A percentile compares a stretch with the other conserved stretches of the same genome.
Evolutionary conservation across 2,113 vertebrate genomes (phyloP).

Genomic region (Cheirogaleus medius): DNA sequence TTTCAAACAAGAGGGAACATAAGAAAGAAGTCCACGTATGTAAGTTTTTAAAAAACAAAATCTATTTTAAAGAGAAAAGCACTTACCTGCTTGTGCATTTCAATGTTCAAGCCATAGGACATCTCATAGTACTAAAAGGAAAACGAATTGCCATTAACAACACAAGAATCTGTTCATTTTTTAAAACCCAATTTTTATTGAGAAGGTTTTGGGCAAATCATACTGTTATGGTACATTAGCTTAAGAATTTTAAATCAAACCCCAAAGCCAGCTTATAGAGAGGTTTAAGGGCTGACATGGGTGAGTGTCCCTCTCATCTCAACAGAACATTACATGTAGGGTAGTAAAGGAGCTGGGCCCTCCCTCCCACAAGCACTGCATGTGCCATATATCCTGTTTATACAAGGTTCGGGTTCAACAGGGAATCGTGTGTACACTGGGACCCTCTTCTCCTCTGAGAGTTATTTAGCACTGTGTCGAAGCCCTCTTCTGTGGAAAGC

Average conservation of each 20-base stretch:
- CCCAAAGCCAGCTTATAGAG: background rate
- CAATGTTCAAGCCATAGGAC: conserved; percentile 99
- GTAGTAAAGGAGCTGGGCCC: background rate
- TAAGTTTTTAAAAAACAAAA: background rate
- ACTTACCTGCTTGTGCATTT: conserved; percentile 99
- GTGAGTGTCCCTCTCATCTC: background rate
- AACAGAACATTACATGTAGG: background rate
- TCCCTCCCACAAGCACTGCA: conserved; percentile 14
- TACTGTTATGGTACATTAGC: background rate
- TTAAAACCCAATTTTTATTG: background rate
- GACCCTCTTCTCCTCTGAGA: conserved; percentile 58
- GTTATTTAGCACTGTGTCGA: conserved; percentile 66
- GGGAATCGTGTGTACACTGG: conserved; percentile 33
- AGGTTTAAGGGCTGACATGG: conserved; percentile 45
- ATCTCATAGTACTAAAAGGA: conserved; percentile 95
- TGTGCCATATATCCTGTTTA: conserved; percentile 63
- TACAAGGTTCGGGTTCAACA: conserved; percentile 53
- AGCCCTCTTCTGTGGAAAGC: conserved; percentile 68
- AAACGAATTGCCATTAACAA: conserved; percentile 54
- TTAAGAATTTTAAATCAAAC: conserved; percentile 56
- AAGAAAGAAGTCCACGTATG: background rate
- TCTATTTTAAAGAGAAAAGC: background rate
- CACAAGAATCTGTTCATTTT: background rate
- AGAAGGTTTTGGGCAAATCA: conserved; percentile 51
- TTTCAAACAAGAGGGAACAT: background rate